Conservation (phyloP, 2,113 vertebrate species). For the Sporophila hypoxantha region DNA sequence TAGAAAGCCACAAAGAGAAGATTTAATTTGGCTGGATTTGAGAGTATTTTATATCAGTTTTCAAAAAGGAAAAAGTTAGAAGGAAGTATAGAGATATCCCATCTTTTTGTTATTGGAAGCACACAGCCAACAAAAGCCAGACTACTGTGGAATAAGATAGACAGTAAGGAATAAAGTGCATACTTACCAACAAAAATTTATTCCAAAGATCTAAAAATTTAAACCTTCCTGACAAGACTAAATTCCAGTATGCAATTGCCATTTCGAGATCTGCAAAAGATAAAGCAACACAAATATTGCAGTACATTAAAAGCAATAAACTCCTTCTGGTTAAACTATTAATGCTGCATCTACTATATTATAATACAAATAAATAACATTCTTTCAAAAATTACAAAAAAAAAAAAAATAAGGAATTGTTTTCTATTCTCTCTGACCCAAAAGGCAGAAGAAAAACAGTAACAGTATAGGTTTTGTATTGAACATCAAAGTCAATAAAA, state of each 20-base stretch:
- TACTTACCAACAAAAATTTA: conserved; percentile 91
- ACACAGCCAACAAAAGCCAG: background rate
- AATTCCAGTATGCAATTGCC: conserved; percentile 95
- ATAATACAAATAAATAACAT: background rate
- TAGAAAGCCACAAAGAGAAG: background rate
- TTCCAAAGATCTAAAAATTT: conserved; percentile 98
- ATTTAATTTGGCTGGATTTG: background rate
- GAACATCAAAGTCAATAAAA: background rate
- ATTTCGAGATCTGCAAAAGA: conserved; percentile 88
- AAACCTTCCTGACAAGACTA: conserved; percentile 91
- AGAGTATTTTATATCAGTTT: background rate
- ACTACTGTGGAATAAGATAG: background rate
- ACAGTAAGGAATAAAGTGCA: background rate
- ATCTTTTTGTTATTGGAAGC: background rate
- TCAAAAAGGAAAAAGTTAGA: background rate
- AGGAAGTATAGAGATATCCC: background rate
- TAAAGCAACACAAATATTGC: background rate
- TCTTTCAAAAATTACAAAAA: background rate
- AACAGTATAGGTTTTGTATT: background rate
- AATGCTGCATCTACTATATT: background rate
- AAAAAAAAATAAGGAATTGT: background rate
- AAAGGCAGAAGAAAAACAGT: background rate
- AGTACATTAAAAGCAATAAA: background rate
- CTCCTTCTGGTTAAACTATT: background rate
- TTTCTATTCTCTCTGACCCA: background rate